A percentile compares a stretch with the other conserved stretches of the same genome.
Evolutionary conservation across 2,888 invertebrate genomes (phyloP).

Genomic region (Drosophila meridiana): DNA sequence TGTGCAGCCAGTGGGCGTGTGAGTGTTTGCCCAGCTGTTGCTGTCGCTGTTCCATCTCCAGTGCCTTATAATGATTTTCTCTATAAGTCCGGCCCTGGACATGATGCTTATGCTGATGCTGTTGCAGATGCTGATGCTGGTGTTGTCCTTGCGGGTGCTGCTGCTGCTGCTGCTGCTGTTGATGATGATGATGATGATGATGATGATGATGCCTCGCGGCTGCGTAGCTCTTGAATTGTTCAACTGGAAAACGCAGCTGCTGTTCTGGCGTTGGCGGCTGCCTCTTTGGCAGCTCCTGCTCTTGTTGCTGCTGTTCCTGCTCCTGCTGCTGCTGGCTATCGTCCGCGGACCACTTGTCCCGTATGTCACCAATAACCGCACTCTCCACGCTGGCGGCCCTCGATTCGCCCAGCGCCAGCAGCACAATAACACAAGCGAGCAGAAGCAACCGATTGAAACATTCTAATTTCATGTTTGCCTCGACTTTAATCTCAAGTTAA

Average conservation of each 20-base stretch:
- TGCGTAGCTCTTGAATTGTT: conserved; percentile 26
- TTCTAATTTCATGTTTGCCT: conserved; percentile 64
- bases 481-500: conserved; percentile 25
- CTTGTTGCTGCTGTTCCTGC: background rate
- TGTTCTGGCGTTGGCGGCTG: conserved; percentile 9
- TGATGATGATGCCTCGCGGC: conserved; percentile 25
- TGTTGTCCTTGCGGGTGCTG: conserved; percentile 9
- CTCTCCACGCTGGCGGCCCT: conserved; percentile 40
- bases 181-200: conserved; percentile 32
- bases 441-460: conserved; percentile 52
- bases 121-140: conserved; percentile 16
- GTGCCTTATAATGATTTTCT: conserved; percentile 58
- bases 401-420: conserved; percentile 18
- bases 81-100: conserved; percentile 26
- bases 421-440: conserved; percentile 52
- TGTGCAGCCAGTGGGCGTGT: conserved; percentile 42
- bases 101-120: conserved; percentile 24
- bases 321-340: conserved; percentile 14
- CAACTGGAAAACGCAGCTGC: conserved; percentile 26
- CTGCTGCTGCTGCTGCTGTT: conserved; percentile 26
- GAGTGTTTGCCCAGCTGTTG: conserved; percentile 73
- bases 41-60: conserved; percentile 56
- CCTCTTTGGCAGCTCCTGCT: background rate
- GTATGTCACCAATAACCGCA: conserved; percentile 73
- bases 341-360: conserved; percentile 42